These are phyloP conservation scores for Trididemnum nubilum DNA, from an alignment of 23 tunicate genomes.

Conservation along the genomic window DNA sequence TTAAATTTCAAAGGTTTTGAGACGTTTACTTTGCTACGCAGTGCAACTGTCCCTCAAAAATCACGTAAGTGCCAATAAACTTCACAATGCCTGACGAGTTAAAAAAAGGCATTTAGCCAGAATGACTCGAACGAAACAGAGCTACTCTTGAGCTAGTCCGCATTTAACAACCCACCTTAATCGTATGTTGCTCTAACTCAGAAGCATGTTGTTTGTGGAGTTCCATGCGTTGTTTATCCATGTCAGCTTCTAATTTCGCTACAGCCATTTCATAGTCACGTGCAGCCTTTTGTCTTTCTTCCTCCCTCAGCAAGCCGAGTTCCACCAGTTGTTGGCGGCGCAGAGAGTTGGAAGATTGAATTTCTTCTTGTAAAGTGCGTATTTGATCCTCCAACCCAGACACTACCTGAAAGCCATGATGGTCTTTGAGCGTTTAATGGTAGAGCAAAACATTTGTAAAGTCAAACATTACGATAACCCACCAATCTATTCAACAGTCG, in stretches of 20 bases:
- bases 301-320: conserved; percentile 88
- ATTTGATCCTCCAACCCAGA: conserved; percentile 56
- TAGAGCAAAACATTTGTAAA: neutral
- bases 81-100: no score
- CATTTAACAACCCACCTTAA: conserved; percentile 34
- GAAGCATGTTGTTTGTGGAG: conserved; percentile 69
- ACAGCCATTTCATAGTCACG: conserved; percentile 74
- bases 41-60: no score
- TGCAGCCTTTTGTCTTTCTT: conserved; percentile 84
- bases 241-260: conserved; percentile 73
- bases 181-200: conserved; percentile 66
- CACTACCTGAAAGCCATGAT: conserved; percentile 23
- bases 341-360: conserved; percentile 60
- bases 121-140: no score
- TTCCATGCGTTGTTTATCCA: conserved; percentile 71
- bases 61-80: no score
- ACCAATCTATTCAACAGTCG: neutral
- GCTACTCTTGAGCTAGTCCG: no score
- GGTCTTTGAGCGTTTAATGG: neutral
- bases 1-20: no score
- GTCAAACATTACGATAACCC: neutral
- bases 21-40: no score
- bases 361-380: conserved; percentile 69
- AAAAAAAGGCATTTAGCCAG: no score
- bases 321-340: conserved; percentile 92